Evolutionary conservation across 1,140 invertebrate species (phyloP), one percentile per base, ranked within the genome.

Genomic region (Cyrtorhinus lividipennis): DNA sequence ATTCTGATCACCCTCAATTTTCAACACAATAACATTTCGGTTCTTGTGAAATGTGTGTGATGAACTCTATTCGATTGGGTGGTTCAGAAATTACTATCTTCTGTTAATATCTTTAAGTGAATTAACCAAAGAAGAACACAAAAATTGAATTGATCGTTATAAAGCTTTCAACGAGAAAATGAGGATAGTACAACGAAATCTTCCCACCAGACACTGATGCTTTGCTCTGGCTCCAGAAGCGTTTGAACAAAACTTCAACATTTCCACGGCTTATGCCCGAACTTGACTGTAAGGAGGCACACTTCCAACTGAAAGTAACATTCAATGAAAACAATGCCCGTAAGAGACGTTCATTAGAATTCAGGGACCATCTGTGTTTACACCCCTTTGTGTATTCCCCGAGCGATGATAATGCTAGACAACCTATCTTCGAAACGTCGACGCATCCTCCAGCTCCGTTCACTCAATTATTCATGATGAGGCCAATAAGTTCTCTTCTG

Each of bases 361-460:
- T 53, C 48, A 22, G 20, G 48, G 48, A 20, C 48, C 48, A 53
- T 53, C 48, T 53, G 48, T 53, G 48, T 53, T 53, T 53, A 53
- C 48, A 53, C 48, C 48, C 48, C 48, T 53, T 53, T 53, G 48
- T 53, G 48, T 53, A 53, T 53, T 53, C 48, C 48, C 48, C 10
- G 48, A 10, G 48, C 48, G 48, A 20, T 20, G 48, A 53, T 53
- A 53, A 53, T 53, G 48, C 20, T 22, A 53, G 48, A 38, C 30
- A 38, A 38, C 5, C 30, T 38, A 38, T 38, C 30, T 38, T 38
- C 30, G 15, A 5, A 38, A 38, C 30, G 5, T 38, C 30, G 5
- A 15, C 30, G 15, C 30, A 38, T 38, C 30, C 30, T 38, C 30
- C n/a, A n/a, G n/a, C n/a, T n/a, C n/a, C 30, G 5, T 38, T 38